phyloP scores from a whole-genome alignment of 1,140 invertebrate species.

The Oryzaephilus surinamensis region DNA sequence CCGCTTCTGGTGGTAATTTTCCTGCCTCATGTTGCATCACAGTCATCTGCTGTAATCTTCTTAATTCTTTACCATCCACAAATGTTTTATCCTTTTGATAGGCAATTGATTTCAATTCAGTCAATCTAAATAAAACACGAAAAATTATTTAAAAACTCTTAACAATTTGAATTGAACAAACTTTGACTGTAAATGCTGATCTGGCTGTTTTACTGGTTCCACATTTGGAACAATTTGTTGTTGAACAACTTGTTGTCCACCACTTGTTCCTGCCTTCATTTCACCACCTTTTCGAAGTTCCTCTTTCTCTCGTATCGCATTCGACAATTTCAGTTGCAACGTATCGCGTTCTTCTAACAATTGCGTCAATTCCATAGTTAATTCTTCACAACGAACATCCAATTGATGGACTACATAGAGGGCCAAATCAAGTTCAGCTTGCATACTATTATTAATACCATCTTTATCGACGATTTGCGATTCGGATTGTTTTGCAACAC shows the following conservation, averaged over 20 bases:
- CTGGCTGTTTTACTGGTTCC: background rate
- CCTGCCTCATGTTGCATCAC: conserved; percentile 54
- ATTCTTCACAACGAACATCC: conserved; percentile 78
- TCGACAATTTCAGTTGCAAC: conserved; percentile 68
- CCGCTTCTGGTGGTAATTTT: conserved; percentile 53
- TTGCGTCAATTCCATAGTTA: conserved; percentile 74
- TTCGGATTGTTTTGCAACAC: conserved; percentile 2
- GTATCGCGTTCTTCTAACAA: conserved; percentile 76
- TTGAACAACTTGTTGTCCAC: conserved; percentile 2
- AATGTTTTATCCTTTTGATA: conserved; percentile 62
- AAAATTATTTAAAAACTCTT: background rate
- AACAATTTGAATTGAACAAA: no score
- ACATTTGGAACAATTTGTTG: no score
- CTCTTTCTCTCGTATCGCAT: conserved; percentile 63
- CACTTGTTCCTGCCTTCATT: conserved; percentile 10
- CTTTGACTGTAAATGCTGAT: background rate
- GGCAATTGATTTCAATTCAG: conserved; percentile 58
- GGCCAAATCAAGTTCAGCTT: conserved; percentile 68
- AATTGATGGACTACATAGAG: conserved; percentile 77
- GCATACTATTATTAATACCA: no score
- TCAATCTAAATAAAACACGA: conserved; percentile 42
- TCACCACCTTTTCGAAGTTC: conserved; percentile 37
- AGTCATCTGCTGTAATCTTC: conserved; percentile 60
- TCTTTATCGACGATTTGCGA: conserved; percentile 12
- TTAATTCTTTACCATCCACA: conserved; percentile 59